Conservation (phyloP, 1,140 invertebrate species). For the Dinothrombium tinctorium region DNA sequence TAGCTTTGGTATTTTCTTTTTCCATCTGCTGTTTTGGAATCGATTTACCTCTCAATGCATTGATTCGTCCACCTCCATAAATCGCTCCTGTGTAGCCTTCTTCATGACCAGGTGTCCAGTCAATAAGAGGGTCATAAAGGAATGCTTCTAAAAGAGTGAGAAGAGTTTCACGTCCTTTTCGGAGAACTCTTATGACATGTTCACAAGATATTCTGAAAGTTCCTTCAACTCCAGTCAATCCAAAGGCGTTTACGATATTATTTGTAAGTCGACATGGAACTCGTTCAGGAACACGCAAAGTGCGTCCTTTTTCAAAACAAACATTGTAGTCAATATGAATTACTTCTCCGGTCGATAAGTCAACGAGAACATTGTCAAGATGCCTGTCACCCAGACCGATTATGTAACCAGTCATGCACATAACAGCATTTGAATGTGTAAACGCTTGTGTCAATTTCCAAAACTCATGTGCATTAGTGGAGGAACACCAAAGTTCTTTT, state of each 20-base stretch:
- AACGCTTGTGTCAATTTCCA: conserved; percentile 74
- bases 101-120: conserved; percentile 47
- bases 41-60: conserved; percentile 21
- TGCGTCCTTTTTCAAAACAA: conserved; percentile 94
- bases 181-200: conserved; percentile 59
- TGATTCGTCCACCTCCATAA: conserved; percentile 29
- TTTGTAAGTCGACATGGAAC: conserved; percentile 93
- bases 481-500: conserved; percentile 77
- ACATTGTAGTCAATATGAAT: conserved; percentile 99
- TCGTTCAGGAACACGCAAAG: conserved; percentile 77
- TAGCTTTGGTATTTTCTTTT: conserved; percentile 47
- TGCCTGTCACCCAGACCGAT: conserved; percentile 94
- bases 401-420: conserved; percentile 94
- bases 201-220: conserved; percentile 67
- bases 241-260: conserved; percentile 72
- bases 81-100: conserved; percentile 31
- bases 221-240: conserved; percentile 78
- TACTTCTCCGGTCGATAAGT: conserved; percentile 71
- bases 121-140: conserved; percentile 76
- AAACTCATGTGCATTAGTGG: conserved; percentile 63
- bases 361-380: conserved; percentile 88
- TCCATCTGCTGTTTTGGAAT: conserved; percentile 34
- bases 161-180: conserved; percentile 57
- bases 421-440: conserved; percentile 77
- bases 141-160: conserved; percentile 72